Base-by-base conservation (phyloP, 1,140 invertebrate species). In the Aphidius gifuensis region DNA sequence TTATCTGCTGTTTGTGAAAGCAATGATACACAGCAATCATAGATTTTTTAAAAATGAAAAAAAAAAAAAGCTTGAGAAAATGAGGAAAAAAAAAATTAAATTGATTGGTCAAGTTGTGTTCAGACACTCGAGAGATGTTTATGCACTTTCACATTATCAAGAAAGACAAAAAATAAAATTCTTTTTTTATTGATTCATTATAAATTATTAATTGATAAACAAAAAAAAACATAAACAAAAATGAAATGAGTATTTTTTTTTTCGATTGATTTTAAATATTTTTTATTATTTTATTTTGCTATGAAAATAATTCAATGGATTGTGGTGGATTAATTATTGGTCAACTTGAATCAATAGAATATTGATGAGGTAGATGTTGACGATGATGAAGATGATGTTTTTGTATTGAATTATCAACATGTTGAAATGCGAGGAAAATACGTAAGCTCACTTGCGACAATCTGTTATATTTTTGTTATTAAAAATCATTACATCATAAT, bases 341-440 rank as follows among this genome's bases (percentile, higher is more conserved):
- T 79, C 68, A 69, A 66, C 68, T 32, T 2, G 23, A 75, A 79
- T 74, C 76, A 80, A 72, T 74, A 73, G 68, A 76, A 80, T 70
- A 74, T 80, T 62, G 74, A 78, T 62, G 71, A 71, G 64, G 68
- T 74, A n/a, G 58, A 49, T 5, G 48, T 5, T 49, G 76, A 80
- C 73, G 73, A 72, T 68, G 77, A 80, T 70, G 79, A 81, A 61
- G 75, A 79, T 60, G 71, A 71, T 62, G 69, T 76, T 73, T 73
- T 80, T 60, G 69, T 72, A 70, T 66, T 77, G 76, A 72, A 80
- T 69, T 74, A 80, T 69, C 74, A 80, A 70, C 69, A 72, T 69
- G 69, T 79, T 71, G 79, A 80, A 66, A 70, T 78, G 64, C 73
- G 75, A 68, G 79, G 62, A 43, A 23, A 77, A 68, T 80, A 80